Evolutionary conservation across 2,888 invertebrate genomes (phyloP).

Genomic region (Cheilosia urbana): DNA sequence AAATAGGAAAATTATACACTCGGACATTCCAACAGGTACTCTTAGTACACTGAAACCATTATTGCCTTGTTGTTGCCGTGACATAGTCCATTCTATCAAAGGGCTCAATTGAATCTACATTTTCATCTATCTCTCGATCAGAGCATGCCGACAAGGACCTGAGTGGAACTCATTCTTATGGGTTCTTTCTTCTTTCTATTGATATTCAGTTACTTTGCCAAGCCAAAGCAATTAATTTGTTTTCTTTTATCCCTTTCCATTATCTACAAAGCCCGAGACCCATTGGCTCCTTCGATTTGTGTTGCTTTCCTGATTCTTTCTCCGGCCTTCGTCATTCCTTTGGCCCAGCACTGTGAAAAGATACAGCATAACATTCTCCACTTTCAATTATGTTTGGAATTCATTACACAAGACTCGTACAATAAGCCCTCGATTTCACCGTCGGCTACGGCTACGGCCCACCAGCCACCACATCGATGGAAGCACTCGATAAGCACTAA

Average conservation of each 20-base stretch:
- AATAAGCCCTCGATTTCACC: slow-evolving; percentile 43
- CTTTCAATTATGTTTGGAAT: slow-evolving; percentile 63
- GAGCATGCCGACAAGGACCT: not conserved
- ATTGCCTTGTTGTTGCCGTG: slow-evolving; percentile 23
- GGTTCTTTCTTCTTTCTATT: slow-evolving; percentile 47
- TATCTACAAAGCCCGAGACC: not conserved
- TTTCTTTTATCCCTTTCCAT: slow-evolving; percentile 34
- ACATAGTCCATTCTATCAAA: slow-evolving; percentile 32
- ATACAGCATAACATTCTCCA: slow-evolving; percentile 26
- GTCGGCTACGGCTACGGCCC: not conserved
- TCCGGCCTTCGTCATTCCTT: not conserved
- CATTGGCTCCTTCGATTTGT: slow-evolving; percentile 11
- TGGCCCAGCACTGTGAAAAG: slow-evolving; percentile 2
- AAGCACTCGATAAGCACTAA: slow-evolving; percentile 42
- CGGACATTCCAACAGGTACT: slow-evolving; percentile 11
- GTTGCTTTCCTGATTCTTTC: not conserved
- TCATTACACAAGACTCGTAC: slow-evolving; percentile 46
- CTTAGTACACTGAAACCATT: slow-evolving; percentile 14
- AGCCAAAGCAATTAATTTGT: slow-evolving; percentile 61
- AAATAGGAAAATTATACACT: slow-evolving; percentile 10
- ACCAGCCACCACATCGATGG: not conserved
- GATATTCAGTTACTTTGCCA: slow-evolving; percentile 41
- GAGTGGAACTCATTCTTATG: slow-evolving; percentile 29
- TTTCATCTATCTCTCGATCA: not conserved
- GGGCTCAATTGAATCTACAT: not conserved